phyloP scores from a whole-genome alignment of 2,888 invertebrate genomes.

The Morpho helenor region DNA sequence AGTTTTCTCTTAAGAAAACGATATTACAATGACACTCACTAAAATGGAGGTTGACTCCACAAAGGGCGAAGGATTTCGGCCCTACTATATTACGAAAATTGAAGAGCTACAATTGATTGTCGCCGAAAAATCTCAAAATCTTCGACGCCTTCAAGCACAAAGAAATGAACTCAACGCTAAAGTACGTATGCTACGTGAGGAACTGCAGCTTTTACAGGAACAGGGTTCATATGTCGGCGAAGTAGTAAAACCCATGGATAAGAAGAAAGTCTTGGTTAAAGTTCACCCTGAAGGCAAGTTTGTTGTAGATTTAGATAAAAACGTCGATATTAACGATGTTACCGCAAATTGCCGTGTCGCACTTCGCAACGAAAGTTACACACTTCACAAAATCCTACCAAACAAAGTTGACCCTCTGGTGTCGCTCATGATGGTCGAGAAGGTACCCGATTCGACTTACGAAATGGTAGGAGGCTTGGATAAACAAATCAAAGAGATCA shows the following conservation, averaged over 20 bases:
- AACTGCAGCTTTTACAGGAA: conserved; percentile 96
- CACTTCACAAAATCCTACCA: conserved; percentile 98
- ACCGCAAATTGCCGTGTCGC: conserved; percentile 99
- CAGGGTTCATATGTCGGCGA: conserved; percentile 99
- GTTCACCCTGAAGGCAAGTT: conserved; percentile 99
- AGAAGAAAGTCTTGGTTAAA: conserved; percentile 99
- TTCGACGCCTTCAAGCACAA: conserved; percentile 97
- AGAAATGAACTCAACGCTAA: conserved; percentile 99
- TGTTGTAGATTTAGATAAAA: conserved; percentile 99
- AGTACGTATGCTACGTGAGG: conserved; percentile 98
- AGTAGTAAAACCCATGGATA: conserved; percentile 99
- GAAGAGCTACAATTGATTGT: conserved; percentile 97
- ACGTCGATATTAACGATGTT: conserved; percentile 98
- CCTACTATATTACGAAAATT: conserved; percentile 98
- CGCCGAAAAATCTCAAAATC: conserved; percentile 98
- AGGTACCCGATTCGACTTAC: conserved; percentile 99
- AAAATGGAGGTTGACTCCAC: conserved; percentile 86
- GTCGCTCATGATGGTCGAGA: conserved; percentile 99
- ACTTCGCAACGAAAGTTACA: conserved; percentile 98
- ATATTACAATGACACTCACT: conserved; percentile 58
- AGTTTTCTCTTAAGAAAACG: neutral
- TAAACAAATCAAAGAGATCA: conserved; percentile 99
- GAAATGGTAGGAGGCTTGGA: conserved; percentile 99
- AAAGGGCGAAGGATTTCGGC: conserved; percentile 94
- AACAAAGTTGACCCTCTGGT: conserved; percentile 99